A percentile compares a stretch with the other conserved stretches of the same genome.
Evolutionary conservation across 2,888 invertebrate genomes (phyloP).

Genomic region (Apotomis turbidana): DNA sequence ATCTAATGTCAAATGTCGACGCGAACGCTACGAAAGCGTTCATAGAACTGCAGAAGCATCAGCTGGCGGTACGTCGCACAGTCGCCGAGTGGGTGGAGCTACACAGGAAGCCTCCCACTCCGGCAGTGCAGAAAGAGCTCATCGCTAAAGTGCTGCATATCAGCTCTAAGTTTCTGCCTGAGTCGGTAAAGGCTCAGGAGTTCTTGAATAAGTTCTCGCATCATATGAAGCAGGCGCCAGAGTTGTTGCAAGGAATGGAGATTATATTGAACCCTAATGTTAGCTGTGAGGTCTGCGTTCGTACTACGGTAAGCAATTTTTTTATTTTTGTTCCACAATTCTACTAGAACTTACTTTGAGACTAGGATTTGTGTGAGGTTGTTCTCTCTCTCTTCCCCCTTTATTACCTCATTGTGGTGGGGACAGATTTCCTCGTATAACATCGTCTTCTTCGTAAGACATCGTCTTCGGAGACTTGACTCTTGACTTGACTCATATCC

Average conservation of each 20-base stretch:
- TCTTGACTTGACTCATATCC: no score
- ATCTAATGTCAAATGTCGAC: conserved; percentile 96
- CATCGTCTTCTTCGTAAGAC: no score
- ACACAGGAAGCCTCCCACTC: conserved; percentile 87
- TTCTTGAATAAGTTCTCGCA: conserved; percentile 92
- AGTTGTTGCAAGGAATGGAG: conserved; percentile 90
- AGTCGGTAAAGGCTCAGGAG: conserved; percentile 95
- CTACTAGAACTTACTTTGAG: no score
- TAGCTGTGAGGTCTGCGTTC: conserved; percentile 97
- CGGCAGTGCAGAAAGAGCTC: conserved; percentile 89
- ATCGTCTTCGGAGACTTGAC: no score
- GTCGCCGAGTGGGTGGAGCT: conserved; percentile 95
- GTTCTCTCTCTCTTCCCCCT: no score
- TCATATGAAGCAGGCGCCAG: conserved; percentile 89
- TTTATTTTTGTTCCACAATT: background rate
- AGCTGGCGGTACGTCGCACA: conserved; percentile 91
- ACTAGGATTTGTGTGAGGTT: no score
- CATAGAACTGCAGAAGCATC: conserved; percentile 95
- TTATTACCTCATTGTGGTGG: no score
- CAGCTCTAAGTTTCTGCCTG: conserved; percentile 92
- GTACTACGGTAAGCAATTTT: conserved; percentile 87
- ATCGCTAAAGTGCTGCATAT: conserved; percentile 86
- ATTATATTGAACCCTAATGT: conserved; percentile 94
- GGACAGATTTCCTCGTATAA: no score
- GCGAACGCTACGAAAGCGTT: conserved; percentile 94